Percentiles rank a stretch among this genome's conserved stretches.
These are phyloP conservation scores for Onychomys torridus DNA, from an alignment of 2,797 vertebrate species.

Conservation along the genomic window DNA sequence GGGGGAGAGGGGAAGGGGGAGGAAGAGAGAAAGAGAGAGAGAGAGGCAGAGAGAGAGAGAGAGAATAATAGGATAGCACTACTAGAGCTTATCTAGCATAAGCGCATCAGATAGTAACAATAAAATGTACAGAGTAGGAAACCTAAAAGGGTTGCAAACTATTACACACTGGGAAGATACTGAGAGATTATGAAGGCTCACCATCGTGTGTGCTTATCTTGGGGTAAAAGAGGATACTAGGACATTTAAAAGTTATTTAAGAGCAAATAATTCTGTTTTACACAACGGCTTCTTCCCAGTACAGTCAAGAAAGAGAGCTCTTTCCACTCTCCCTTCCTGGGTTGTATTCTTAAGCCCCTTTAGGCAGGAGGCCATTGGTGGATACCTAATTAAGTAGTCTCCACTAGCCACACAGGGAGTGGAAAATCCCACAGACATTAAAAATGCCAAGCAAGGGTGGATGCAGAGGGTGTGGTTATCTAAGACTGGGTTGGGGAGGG, in stretches of 20 bases:
- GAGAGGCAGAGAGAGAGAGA: neutral
- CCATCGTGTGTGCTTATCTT: neutral
- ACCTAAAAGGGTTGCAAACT: neutral
- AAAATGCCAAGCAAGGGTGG: conserved; percentile 47
- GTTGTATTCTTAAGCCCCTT: neutral
- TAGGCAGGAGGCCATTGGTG: neutral
- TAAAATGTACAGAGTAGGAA: neutral
- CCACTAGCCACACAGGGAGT: neutral
- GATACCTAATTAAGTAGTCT: neutral
- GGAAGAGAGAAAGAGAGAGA: no score
- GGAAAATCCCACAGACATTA: conserved; percentile 54
- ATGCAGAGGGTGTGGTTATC: neutral
- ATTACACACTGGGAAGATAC: neutral
- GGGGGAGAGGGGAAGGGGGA: fast-evolving
- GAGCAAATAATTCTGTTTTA: neutral
- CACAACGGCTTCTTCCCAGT: neutral
- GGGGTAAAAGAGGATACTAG: neutral
- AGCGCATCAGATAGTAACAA: neutral
- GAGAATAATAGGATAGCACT: neutral
- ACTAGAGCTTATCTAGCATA: neutral
- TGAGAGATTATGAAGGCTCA: neutral
- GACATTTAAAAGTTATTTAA: conserved; percentile 8
- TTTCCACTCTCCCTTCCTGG: neutral
- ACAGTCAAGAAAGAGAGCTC: neutral
- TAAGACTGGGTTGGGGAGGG: neutral